These are phyloP conservation scores for Agrochola circellaris DNA, from an alignment of 2,888 invertebrate species.

Conservation along the genomic window DNA sequence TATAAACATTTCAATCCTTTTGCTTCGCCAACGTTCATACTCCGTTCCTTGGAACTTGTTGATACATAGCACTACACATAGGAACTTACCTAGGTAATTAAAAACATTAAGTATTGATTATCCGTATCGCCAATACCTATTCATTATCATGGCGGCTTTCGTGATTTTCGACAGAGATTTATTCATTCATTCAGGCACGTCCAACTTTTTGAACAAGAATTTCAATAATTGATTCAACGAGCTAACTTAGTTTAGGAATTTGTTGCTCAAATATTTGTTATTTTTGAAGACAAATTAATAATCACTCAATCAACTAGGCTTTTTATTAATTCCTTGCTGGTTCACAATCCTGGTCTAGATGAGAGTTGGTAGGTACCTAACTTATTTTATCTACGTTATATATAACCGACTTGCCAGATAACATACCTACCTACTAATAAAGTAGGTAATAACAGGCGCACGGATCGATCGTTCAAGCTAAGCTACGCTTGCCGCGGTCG, in stretches of 20 bases:
- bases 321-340: neutral
- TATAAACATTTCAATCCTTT: neutral
- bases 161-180: constrained; percentile 10
- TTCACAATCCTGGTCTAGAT: neutral
- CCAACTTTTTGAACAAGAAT: constrained; percentile 36
- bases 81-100: neutral
- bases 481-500: too few relatives aligned
- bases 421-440: neutral
- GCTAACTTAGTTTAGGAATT: constrained; percentile 26
- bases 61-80: neutral
- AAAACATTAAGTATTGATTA: neutral
- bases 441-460: neutral
- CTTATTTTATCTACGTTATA: neutral
- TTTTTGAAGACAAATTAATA: constrained; percentile 16
- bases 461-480: too few relatives aligned
- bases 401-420: neutral
- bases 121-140: neutral
- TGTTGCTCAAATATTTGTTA: constrained; percentile 42
- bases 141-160: neutral
- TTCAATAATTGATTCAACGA: constrained; percentile 48
- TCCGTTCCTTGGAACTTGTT: neutral
- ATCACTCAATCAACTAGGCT: neutral
- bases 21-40: neutral
- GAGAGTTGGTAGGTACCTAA: neutral
- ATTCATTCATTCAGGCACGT: constrained; percentile 5